Conservation (phyloP, 2,888 invertebrate genomes). For the Gortyna flavago region DNA sequence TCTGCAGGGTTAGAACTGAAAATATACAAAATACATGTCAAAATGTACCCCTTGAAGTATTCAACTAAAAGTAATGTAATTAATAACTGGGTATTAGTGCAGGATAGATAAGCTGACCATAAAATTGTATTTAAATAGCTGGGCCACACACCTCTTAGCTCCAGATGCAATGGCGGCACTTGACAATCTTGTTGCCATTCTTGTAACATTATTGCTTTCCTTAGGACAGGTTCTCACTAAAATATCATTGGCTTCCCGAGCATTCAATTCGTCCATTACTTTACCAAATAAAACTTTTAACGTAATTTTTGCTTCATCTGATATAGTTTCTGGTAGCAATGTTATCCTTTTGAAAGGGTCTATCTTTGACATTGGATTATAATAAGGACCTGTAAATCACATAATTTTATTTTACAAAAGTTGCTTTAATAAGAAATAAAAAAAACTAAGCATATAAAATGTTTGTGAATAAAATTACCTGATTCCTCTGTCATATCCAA, state of each 20-base stretch:
- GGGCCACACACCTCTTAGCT: constrained; percentile 79
- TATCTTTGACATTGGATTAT: constrained; percentile 91
- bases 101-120: neutral
- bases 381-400: constrained; percentile 86
- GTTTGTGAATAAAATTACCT: constrained; percentile 70
- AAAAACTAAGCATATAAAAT: neutral
- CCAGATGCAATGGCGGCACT: constrained; percentile 80
- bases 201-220: constrained; percentile 85
- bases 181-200: constrained; percentile 83
- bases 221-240: constrained; percentile 93
- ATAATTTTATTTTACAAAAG: neutral
- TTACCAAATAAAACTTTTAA: constrained; percentile 92
- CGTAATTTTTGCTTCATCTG: constrained; percentile 91
- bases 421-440: neutral
- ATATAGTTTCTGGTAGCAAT: constrained; percentile 92
- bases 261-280: constrained; percentile 92
- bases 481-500: constrained; percentile 92
- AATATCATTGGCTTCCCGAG: constrained; percentile 95
- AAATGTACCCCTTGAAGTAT: neutral
- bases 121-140: constrained; percentile 8
- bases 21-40: constrained; percentile 63
- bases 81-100: neutral
- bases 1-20: constrained; percentile 89
- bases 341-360: constrained; percentile 94
- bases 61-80: neutral